Percentiles rank a stretch among this genome's conserved stretches.
These are phyloP conservation scores for Magallana ariakensis DNA, from an alignment of 1,140 invertebrate species.

Conservation along the genomic window DNA sequence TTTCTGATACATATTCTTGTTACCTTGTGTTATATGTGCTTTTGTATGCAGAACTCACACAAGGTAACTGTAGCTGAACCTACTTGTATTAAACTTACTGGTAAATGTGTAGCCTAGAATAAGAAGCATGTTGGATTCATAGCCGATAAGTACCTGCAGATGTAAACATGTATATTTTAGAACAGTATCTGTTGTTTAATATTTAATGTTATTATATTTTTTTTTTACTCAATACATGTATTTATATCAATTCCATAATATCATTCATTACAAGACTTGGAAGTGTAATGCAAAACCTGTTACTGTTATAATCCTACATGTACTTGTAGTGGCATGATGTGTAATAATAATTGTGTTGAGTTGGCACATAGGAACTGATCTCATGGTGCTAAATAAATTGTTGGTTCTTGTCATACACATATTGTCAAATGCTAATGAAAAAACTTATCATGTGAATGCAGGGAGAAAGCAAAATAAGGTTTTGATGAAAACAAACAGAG, in stretches of 20 bases:
- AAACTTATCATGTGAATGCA: no score
- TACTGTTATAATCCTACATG: not conserved
- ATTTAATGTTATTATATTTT: no score
- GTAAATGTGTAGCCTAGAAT: not conserved
- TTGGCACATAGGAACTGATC: not conserved
- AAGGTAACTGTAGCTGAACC: not conserved
- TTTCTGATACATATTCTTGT: not conserved
- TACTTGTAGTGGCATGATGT: not conserved
- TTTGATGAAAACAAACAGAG: no score
- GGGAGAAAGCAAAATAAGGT: no score
- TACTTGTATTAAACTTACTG: not conserved
- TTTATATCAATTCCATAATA: no score
- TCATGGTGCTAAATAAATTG: conserved; percentile 16
- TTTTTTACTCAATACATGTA: no score
- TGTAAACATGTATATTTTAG: no score
- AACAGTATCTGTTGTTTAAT: no score
- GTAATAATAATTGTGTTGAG: not conserved
- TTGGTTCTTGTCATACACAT: not conserved
- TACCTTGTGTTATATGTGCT: not conserved
- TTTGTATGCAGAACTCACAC: not conserved
- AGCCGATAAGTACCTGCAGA: no score
- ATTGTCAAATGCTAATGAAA: not conserved
- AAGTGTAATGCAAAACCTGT: not conserved
- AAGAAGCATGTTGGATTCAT: no score
- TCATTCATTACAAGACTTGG: no score